Evolutionary conservation across 2,113 vertebrate genomes (phyloP).

Genomic region (Neodontobutis hainanensis): DNA sequence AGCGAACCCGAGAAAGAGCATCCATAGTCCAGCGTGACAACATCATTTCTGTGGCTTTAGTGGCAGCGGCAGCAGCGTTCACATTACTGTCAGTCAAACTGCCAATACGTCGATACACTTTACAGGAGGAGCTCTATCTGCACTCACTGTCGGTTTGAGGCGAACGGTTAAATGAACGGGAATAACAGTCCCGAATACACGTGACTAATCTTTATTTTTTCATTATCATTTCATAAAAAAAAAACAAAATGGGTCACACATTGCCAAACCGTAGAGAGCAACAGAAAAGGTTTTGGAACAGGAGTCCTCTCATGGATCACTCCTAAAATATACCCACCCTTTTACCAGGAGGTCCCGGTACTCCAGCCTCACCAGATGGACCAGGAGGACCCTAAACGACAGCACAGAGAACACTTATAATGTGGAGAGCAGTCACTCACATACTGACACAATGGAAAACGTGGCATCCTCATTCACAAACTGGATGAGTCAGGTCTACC

Average conservation of each 20-base stretch:
- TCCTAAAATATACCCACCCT: conserved; percentile 82
- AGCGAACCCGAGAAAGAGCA: conserved; percentile 15
- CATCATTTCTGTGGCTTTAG: conserved; percentile 58
- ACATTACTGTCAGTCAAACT: conserved; percentile 45
- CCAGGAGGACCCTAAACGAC: conserved; percentile 89
- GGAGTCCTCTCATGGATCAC: conserved; percentile 27
- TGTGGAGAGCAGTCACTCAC: not conserved
- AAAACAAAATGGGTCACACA: not conserved
- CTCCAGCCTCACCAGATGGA: conserved; percentile 96
- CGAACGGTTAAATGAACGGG: not conserved
- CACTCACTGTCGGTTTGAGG: conserved; percentile 15
- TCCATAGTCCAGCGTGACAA: conserved; percentile 44
- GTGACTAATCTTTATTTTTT: conserved; percentile 7
- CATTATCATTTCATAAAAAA: conserved; percentile 7
- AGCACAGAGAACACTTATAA: conserved; percentile 39
- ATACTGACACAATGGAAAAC: conserved; percentile 16
- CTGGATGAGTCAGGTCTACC: not conserved
- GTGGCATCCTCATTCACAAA: not conserved
- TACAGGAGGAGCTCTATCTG: conserved; percentile 29
- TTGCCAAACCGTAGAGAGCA: conserved; percentile 7
- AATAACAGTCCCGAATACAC: conserved; percentile 6
- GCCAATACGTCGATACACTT: conserved; percentile 60
- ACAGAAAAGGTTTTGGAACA: conserved; percentile 20
- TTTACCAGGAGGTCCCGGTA: conserved; percentile 96
- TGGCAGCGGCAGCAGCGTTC: conserved; percentile 38